Evolutionary conservation across 2,888 invertebrate genomes (phyloP).

Genomic region (Tethea ocularis): DNA sequence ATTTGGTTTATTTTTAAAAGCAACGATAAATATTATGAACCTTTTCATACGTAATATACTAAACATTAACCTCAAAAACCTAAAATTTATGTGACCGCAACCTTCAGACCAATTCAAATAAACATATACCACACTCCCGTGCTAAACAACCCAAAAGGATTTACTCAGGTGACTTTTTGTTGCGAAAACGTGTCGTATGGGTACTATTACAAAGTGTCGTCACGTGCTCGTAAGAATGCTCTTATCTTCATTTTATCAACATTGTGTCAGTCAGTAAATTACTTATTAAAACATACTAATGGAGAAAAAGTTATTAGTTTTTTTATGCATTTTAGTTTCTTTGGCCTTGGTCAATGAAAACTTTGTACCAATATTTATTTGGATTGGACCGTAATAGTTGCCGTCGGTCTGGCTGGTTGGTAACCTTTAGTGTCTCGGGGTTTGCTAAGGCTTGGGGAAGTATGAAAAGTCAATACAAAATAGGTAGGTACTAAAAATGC

Average conservation of each 20-base stretch:
- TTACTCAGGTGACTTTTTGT: constrained; percentile 15
- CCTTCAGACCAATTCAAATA: constrained; percentile 5
- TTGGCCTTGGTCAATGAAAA: not conserved
- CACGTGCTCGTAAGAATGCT: not conserved
- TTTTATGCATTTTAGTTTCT: not conserved
- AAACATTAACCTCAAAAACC: not conserved
- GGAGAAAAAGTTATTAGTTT: not conserved
- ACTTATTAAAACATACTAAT: not conserved
- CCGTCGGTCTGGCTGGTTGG: too few relatives aligned
- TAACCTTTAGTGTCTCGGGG: too few relatives aligned
- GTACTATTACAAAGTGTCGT: constrained; percentile 17
- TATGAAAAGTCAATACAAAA: too few relatives aligned
- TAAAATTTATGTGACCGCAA: not conserved
- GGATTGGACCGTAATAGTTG: too few relatives aligned
- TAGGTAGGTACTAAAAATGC: too few relatives aligned
- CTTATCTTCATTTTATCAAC: not conserved
- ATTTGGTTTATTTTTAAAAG: too few relatives aligned
- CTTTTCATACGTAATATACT: not conserved
- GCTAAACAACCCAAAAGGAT: constrained; percentile 18
- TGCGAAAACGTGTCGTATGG: constrained; percentile 30
- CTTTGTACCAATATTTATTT: not conserved
- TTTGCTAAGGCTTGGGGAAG: too few relatives aligned
- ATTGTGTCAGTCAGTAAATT: not conserved
- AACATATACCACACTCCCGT: constrained; percentile 12
- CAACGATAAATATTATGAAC: not conserved